A percentile compares a stretch with the other conserved stretches of the same genome.
phyloP scores from a whole-genome alignment of 1,140 invertebrate species.

The Chrysomallon squamiferum region DNA sequence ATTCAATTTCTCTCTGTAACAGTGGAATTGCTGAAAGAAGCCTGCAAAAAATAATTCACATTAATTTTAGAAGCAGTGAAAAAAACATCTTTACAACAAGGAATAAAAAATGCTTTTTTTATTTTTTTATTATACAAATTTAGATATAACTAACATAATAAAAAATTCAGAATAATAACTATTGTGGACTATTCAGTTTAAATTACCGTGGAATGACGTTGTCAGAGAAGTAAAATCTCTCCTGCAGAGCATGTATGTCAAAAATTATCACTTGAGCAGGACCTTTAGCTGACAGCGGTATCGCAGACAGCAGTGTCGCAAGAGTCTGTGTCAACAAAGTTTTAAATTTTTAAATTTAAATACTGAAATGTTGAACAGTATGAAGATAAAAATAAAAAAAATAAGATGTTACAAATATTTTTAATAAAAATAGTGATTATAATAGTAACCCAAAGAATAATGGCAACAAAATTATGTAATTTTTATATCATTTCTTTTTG shows the following conservation, averaged over 20 bases:
- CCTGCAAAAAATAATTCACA: constrained; percentile 35
- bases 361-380: neutral
- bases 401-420: neutral
- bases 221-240: constrained; percentile 63
- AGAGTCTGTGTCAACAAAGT: too few relatives aligned
- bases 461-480: too few relatives aligned
- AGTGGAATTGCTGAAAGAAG: constrained; percentile 60
- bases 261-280: constrained; percentile 63
- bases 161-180: too few relatives aligned
- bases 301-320: constrained; percentile 58
- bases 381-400: neutral
- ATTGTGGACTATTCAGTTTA: too few relatives aligned
- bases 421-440: too few relatives aligned
- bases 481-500: too few relatives aligned
- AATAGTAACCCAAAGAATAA: too few relatives aligned
- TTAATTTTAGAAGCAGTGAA: neutral
- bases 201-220: constrained; percentile 60
- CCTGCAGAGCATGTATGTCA: constrained; percentile 64
- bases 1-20: constrained; percentile 41
- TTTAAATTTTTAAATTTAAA: too few relatives aligned
- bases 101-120: too few relatives aligned
- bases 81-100: neutral
- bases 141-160: too few relatives aligned
- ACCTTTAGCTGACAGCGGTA: constrained; percentile 59
- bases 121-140: too few relatives aligned